Evolutionary conservation across 2,113 vertebrate genomes (phyloP), one percentile per base, ranked within the genome.

Genomic region (Oxygymnocypris stewartii): DNA sequence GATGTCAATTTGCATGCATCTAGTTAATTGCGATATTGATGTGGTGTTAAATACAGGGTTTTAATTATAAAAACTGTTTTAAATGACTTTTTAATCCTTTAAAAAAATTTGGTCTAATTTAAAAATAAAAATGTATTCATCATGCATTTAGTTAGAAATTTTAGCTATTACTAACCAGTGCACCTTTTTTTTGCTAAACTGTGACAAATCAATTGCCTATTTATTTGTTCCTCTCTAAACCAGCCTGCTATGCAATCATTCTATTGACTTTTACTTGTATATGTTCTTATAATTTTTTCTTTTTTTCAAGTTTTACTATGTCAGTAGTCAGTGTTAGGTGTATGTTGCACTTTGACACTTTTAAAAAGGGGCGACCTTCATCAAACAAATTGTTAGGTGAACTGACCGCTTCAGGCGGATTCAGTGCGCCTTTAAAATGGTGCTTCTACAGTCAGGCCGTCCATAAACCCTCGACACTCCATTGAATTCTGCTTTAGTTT

Each of bases 401-500:
- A 49, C 23, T 51, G 42, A 49, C 10, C 8, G 74, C 12, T 16
- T 5, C 6, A 0, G 16, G n/a, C n/a, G n/a, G 25, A 14, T 76
- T 44, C 44, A 8, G 42, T 13, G 2, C 2, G 6, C 12, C n/a
- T 77, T 51, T 77, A 47, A 76, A 77, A 49, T 25, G 23, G 44
- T 13, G 1, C 37, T 40, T 25, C 6, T 61, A 25, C 54, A 80
- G 12, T 80, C n/a, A n/a, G n/a, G n/a, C n/a, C n/a, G n/a, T n/a
- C 11, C 71, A 14, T 44, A 74, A 74, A 74, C 40, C 16, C 35
- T 63, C 25, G 11, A 42, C 35, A 61, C 23, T 4, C 12, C 54
- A 80, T 25, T 80, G 54, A 61, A 74, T 42, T 74, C 35, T 80
- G 35, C 35, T 80, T 80, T 42, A 80, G 78, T 79, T 42, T 80